Percentiles rank a stretch among this genome's conserved stretches.
Conservation (phyloP, 2,797 vertebrate genomes). For the Gephyroberyx darwinii region DNA sequence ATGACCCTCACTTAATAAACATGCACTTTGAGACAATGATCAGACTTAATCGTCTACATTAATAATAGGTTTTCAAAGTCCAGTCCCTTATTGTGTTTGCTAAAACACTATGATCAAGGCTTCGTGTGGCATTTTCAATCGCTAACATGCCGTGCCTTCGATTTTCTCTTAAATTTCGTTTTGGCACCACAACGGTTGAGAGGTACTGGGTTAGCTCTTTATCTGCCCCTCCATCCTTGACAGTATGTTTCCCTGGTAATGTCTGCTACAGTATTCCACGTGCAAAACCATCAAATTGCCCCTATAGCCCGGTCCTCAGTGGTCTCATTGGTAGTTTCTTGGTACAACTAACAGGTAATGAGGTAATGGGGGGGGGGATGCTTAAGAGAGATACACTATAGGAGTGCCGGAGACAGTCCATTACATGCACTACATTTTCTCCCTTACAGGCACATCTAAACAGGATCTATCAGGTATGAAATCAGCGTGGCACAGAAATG, state of each 20-base stretch:
- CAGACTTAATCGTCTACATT: constrained; percentile 35
- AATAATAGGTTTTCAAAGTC: background rate
- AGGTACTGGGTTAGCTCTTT: constrained; percentile 21
- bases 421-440: constrained; percentile 84
- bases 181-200: constrained; percentile 24
- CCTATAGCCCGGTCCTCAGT: constrained; percentile 49
- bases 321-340: constrained; percentile 48
- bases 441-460: constrained; percentile 86
- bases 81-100: constrained; percentile 43
- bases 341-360: constrained; percentile 58
- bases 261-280: constrained; percentile 40
- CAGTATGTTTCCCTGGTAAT: constrained; percentile 39
- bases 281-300: constrained; percentile 63
- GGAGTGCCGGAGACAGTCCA: constrained; percentile 69
- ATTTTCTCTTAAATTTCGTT: constrained; percentile 41
- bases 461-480: constrained; percentile 90
- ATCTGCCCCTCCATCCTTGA: constrained; percentile 61
- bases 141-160: constrained; percentile 27
- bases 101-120: constrained; percentile 58
- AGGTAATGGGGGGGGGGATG: constrained; percentile 49
- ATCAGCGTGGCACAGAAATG: constrained; percentile 80
- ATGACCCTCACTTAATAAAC: constrained; percentile 47
- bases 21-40: constrained; percentile 39
- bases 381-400: constrained; percentile 60
- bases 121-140: constrained; percentile 67